phyloP scores from a whole-genome alignment of 2,797 vertebrate genomes.

The Nannoperca obscura region DNA sequence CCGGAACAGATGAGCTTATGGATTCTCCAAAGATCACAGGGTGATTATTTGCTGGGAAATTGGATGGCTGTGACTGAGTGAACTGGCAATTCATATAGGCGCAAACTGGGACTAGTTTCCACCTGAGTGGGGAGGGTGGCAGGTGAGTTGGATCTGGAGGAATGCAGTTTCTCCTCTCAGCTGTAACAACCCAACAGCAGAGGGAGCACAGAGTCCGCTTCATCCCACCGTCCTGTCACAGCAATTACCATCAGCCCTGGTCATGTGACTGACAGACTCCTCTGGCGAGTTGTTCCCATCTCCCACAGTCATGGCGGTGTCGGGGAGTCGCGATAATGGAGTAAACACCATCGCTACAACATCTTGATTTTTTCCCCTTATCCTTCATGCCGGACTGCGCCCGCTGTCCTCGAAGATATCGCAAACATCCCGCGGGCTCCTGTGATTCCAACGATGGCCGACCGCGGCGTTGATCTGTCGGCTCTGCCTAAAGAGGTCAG shows the following conservation, averaged over 20 bases:
- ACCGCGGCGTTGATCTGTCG: conserved; percentile 88
- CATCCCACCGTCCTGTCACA: conserved; percentile 40
- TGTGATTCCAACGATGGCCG: conserved; percentile 85
- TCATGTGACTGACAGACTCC: conserved; percentile 81
- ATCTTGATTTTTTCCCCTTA: conserved; percentile 43
- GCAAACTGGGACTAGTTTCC: not conserved
- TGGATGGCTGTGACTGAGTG: not conserved
- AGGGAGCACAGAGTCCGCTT: conserved; percentile 68
- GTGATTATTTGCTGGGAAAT: too few relatives aligned
- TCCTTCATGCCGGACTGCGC: conserved; percentile 62
- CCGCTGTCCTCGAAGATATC: conserved; percentile 33
- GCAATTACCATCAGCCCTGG: conserved; percentile 51
- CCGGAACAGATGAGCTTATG: not conserved
- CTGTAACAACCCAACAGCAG: conserved; percentile 67
- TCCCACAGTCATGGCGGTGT: conserved; percentile 86
- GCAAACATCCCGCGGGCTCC: conserved; percentile 55
- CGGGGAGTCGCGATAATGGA: conserved; percentile 78
- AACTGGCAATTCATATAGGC: too few relatives aligned
- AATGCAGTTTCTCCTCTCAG: not conserved
- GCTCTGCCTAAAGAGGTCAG: conserved; percentile 93
- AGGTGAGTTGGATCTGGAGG: conserved; percentile 27
- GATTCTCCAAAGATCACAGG: too few relatives aligned
- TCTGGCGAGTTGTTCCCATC: conserved; percentile 70
- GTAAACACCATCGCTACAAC: conserved; percentile 56
- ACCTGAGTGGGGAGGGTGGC: not conserved